Percentiles rank a stretch among this genome's conserved stretches.
These are phyloP conservation scores for Eucera pruinosa DNA, from an alignment of 2,888 invertebrate genomes.

Conservation along the genomic window DNA sequence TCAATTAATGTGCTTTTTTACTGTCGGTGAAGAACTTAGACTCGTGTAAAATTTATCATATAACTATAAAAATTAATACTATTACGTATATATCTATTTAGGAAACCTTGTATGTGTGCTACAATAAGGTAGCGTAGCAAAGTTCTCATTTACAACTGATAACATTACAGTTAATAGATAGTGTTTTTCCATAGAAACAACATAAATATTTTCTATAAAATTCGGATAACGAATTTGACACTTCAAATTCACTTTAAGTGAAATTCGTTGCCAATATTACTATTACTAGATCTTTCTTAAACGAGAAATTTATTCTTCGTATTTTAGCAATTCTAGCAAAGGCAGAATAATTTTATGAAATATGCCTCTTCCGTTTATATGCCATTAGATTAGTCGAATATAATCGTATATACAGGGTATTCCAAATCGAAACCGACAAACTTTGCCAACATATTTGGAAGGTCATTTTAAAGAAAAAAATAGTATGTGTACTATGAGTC, in stretches of 20 bases:
- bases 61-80: slow-evolving; percentile 34
- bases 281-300: too few relatives aligned
- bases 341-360: slow-evolving; percentile 57
- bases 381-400: slow-evolving; percentile 19
- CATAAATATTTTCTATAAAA: slow-evolving; percentile 60
- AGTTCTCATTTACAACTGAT: slow-evolving; percentile 45
- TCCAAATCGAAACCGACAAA: too few relatives aligned
- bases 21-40: slow-evolving; percentile 38
- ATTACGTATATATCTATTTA: slow-evolving; percentile 34
- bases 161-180: slow-evolving; percentile 52
- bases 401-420: too few relatives aligned
- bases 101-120: slow-evolving; percentile 41
- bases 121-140: slow-evolving; percentile 27
- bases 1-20: slow-evolving; percentile 13
- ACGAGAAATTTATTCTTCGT: not conserved
- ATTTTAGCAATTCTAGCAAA: slow-evolving; percentile 20
- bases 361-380: slow-evolving; percentile 28
- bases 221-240: slow-evolving; percentile 46
- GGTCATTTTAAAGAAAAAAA: too few relatives aligned
- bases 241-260: slow-evolving; percentile 11
- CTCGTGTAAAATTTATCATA: slow-evolving; percentile 29
- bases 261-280: too few relatives aligned
- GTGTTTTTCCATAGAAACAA: slow-evolving; percentile 44
- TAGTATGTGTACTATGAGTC: too few relatives aligned
- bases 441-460: too few relatives aligned